A percentile compares a stretch with the other conserved stretches of the same genome.
These are phyloP conservation scores for Spondyliosoma cantharus DNA, from an alignment of 2,797 vertebrate species.

Conservation along the genomic window DNA sequence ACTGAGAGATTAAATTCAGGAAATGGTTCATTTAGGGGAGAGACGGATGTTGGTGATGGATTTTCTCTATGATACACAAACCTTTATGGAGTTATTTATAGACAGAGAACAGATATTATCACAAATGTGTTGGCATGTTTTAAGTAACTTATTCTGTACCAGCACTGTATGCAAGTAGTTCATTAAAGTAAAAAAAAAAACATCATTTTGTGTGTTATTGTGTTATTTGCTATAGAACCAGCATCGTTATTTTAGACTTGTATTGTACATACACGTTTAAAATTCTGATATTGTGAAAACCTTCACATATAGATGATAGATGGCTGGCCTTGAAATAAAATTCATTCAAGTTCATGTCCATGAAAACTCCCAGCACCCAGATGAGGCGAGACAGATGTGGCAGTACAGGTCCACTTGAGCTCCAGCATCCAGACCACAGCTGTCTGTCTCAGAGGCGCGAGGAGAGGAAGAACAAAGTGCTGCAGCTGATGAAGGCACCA, in stretches of 20 bases:
- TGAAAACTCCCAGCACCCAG: background rate
- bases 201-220: too few relatives aligned
- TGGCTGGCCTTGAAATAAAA: background rate
- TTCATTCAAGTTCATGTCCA: background rate
- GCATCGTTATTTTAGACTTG: too few relatives aligned
- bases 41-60: background rate
- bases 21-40: slow-evolving; percentile 1
- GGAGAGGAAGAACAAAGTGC: slow-evolving; percentile 77
- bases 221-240: too few relatives aligned
- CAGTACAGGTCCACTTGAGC: slow-evolving; percentile 32
- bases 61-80: background rate
- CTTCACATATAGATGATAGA: background rate
- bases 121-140: too few relatives aligned
- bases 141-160: too few relatives aligned
- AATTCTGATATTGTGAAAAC: too few relatives aligned
- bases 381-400: slow-evolving; percentile 40
- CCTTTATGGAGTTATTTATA: background rate
- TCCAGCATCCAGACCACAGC: slow-evolving; percentile 39
- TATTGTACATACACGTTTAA: too few relatives aligned
- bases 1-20: slow-evolving; percentile 8
- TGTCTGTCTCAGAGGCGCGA: slow-evolving; percentile 59
- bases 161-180: background rate
- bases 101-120: background rate
- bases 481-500: slow-evolving; percentile 81
- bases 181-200: background rate